Percentiles rank a stretch among this genome's conserved stretches.
phyloP scores from a whole-genome alignment of 2,797 vertebrate genomes.

The Clangula hyemalis region DNA sequence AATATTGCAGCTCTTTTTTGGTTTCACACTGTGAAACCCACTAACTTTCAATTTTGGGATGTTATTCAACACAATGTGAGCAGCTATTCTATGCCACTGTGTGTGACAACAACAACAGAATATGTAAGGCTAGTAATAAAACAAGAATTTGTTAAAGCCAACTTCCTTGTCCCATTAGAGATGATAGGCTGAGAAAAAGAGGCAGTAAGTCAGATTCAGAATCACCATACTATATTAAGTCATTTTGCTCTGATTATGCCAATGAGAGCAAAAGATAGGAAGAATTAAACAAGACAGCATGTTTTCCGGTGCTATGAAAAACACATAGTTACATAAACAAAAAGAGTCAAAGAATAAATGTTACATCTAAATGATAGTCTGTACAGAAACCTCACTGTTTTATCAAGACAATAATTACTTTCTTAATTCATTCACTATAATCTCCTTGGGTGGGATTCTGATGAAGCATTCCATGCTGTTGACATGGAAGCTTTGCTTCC shows the following conservation, averaged over 20 bases:
- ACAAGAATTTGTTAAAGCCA: conserved; percentile 53
- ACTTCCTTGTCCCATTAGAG: background rate
- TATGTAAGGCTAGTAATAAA: conserved; percentile 33
- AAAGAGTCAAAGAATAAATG: background rate
- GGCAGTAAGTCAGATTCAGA: background rate
- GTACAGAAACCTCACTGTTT: background rate
- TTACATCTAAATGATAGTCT: background rate
- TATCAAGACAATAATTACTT: background rate
- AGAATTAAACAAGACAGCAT: background rate
- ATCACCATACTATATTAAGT: background rate
- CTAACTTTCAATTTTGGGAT: conserved; percentile 59
- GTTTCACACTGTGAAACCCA: conserved; percentile 58
- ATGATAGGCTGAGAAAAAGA: background rate
- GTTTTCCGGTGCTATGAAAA: background rate
- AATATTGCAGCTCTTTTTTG: conserved; percentile 47
- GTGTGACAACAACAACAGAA: conserved; percentile 2
- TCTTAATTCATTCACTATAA: background rate
- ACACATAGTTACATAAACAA: background rate
- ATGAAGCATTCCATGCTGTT: background rate
- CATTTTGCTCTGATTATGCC: background rate
- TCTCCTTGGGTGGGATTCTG: background rate
- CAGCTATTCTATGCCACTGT: conserved; percentile 6
- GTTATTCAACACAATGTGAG: conserved; percentile 59
- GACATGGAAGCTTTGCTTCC: background rate
- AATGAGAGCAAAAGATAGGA: background rate